These are phyloP conservation scores for Periparus ater DNA, from an alignment of 2,797 vertebrate genomes.

Conservation along the genomic window DNA sequence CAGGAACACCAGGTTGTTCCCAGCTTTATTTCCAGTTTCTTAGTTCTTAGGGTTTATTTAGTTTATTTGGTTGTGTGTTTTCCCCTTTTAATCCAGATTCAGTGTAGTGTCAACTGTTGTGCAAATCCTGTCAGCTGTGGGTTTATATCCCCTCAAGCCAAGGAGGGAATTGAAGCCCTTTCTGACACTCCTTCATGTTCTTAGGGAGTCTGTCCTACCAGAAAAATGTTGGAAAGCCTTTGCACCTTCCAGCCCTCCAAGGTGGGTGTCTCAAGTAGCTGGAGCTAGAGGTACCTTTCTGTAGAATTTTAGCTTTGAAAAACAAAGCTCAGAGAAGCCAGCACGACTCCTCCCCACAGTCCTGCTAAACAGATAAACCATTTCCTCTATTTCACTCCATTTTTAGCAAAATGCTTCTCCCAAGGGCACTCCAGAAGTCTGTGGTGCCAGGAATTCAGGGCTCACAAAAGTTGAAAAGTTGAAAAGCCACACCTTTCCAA, in stretches of 20 bases:
- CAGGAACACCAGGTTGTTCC: not conserved
- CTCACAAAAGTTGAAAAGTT: not conserved
- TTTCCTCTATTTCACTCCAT: not conserved
- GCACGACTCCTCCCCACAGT: not conserved
- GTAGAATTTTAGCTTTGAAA: not conserved
- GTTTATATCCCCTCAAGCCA: not conserved
- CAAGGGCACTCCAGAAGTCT: not conserved
- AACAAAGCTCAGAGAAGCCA: not conserved
- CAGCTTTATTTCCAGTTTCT: not conserved
- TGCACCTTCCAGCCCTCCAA: not conserved
- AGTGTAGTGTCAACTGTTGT: not conserved
- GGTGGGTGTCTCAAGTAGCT: not conserved
- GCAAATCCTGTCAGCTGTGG: constrained; percentile 1
- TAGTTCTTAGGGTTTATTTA: not conserved
- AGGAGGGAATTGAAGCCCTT: constrained; percentile 10
- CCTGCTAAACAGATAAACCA: not conserved
- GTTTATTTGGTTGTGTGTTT: not conserved
- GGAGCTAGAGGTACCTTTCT: not conserved
- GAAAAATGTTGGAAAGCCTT: not conserved
- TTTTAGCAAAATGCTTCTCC: not conserved
- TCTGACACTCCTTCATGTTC: not conserved
- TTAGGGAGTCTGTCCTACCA: not conserved
- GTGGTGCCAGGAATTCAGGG: not conserved
- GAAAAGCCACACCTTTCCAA: too few relatives aligned
- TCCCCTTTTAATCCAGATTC: not conserved